Evolutionary conservation across 2,888 invertebrate genomes (phyloP).

Genomic region (Mythimna albipuncta): DNA sequence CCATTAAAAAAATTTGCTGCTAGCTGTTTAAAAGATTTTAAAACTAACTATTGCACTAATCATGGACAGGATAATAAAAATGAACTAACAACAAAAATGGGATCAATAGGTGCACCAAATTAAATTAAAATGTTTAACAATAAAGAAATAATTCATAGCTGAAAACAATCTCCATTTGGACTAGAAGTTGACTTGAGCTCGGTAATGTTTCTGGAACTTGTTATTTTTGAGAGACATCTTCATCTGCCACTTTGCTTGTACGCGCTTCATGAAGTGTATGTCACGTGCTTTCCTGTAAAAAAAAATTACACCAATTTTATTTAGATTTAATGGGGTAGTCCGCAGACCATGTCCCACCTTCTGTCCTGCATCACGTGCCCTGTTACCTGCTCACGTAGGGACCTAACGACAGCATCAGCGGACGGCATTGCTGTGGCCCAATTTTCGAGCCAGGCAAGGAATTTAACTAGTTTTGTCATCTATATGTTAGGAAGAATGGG

Average conservation of each 20-base stretch:
- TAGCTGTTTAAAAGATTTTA: not conserved
- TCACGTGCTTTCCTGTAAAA: constrained; percentile 94
- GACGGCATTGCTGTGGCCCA: too few relatives aligned
- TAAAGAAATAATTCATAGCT: constrained; percentile 23
- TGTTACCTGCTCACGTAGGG: too few relatives aligned
- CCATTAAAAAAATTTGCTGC: not conserved
- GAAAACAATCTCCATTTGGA: constrained; percentile 27
- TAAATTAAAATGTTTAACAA: constrained; percentile 33
- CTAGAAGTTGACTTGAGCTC: constrained; percentile 95
- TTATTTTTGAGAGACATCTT: constrained; percentile 95
- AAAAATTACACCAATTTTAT: not conserved
- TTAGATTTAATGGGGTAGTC: not conserved
- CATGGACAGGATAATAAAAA: constrained; percentile 11
- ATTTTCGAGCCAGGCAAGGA: too few relatives aligned
- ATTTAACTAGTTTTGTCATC: too few relatives aligned
- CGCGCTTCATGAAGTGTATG: constrained; percentile 95
- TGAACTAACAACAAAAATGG: not conserved
- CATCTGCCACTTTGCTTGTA: constrained; percentile 94
- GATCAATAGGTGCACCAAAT: constrained; percentile 19
- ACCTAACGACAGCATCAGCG: too few relatives aligned
- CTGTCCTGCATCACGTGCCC: too few relatives aligned
- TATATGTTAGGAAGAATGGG: too few relatives aligned
- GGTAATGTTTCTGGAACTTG: constrained; percentile 95
- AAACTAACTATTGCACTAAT: not conserved
- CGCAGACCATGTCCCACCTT: too few relatives aligned